Conservation (phyloP, 2,797 vertebrate species). For the Neopelma chrysocephalum region DNA sequence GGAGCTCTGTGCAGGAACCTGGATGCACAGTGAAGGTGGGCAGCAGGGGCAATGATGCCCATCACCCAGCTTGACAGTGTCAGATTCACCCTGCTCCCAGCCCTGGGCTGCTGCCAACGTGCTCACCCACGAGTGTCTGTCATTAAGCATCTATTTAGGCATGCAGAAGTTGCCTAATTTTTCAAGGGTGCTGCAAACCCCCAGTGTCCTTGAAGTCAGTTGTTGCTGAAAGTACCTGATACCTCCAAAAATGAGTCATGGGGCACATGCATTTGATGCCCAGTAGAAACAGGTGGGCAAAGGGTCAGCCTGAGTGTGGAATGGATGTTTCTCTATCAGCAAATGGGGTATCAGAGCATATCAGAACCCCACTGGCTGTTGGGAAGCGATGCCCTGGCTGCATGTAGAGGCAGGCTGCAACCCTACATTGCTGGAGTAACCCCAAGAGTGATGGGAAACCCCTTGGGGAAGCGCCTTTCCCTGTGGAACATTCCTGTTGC, state of each 20-base stretch:
- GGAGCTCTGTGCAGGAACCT: background rate
- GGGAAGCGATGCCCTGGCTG: fast-evolving
- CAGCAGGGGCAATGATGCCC: background rate
- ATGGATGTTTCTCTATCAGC: fast-evolving
- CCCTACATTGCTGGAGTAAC: background rate
- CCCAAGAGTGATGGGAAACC: background rate
- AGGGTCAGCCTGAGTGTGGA: fast-evolving
- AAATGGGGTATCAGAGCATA: fast-evolving
- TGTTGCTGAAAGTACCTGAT: background rate
- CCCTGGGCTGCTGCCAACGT: constrained; percentile 7
- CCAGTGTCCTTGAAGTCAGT: background rate
- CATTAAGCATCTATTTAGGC: constrained; percentile 24
- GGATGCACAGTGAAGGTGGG: background rate
- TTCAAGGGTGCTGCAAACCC: background rate
- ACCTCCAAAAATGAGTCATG: background rate
- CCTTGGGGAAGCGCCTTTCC: fast-evolving
- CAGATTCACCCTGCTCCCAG: background rate
- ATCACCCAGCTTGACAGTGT: background rate
- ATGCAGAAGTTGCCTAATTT: constrained; percentile 25
- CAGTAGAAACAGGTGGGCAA: background rate
- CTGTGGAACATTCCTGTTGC: background rate
- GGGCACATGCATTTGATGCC: background rate
- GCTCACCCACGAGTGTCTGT: constrained; percentile 7
- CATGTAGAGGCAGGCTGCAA: background rate
- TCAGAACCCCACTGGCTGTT: background rate